These are phyloP conservation scores for Gastrophryne carolinensis DNA, from an alignment of 2,797 vertebrate genomes.

Conservation along the genomic window DNA sequence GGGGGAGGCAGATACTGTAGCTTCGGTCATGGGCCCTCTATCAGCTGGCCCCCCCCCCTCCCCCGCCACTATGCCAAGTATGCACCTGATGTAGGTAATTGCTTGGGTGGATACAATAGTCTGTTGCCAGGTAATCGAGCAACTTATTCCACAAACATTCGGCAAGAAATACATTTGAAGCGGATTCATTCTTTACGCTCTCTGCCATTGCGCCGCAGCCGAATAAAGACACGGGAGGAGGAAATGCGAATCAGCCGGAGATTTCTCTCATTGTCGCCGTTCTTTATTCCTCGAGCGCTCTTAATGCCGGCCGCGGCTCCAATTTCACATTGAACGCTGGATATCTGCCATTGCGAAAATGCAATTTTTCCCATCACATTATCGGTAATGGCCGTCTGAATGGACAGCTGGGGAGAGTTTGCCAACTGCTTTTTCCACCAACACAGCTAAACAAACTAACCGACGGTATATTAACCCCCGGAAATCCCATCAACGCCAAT, in stretches of 20 bases:
- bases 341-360: constrained; percentile 53
- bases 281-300: background rate
- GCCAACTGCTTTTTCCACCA: constrained; percentile 55
- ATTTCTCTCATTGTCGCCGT: background rate
- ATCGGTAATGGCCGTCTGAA: constrained; percentile 54
- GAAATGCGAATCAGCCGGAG: background rate
- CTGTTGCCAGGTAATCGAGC: no score
- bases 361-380: constrained; percentile 56
- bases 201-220: background rate
- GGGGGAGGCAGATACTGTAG: no score
- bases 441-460: constrained; percentile 53
- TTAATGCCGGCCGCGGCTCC: background rate
- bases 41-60: no score
- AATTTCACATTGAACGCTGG: constrained; percentile 52
- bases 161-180: background rate
- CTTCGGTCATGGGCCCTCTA: no score
- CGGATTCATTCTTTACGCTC: background rate
- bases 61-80: no score
- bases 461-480: constrained; percentile 56
- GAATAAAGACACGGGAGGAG: background rate
- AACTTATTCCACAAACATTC: background rate
- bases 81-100: no score
- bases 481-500: constrained; percentile 56
- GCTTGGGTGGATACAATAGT: no score
- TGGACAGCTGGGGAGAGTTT: constrained; percentile 53